Conservation (phyloP, 2,113 vertebrate species). For the Stigmatopora nigra region DNA sequence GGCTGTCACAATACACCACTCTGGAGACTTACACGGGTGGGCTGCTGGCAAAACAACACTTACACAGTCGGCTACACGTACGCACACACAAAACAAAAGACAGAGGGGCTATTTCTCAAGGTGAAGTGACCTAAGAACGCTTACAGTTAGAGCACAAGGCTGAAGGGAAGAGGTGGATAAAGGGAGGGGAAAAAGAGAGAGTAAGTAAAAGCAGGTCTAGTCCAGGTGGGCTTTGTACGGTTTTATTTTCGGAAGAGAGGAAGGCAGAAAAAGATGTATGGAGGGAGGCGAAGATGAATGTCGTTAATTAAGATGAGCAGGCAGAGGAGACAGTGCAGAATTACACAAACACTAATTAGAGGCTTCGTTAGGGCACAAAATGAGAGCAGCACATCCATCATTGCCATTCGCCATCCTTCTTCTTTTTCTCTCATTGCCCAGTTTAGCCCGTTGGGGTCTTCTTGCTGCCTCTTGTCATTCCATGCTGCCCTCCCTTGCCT, state of each 20-base stretch:
- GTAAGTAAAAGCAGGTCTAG: slow-evolving; percentile 72
- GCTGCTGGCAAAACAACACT: slow-evolving; percentile 25
- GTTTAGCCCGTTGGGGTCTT: slow-evolving; percentile 18
- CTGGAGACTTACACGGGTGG: slow-evolving; percentile 43
- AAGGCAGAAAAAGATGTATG: slow-evolving; percentile 60
- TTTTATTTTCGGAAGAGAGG: slow-evolving; percentile 75
- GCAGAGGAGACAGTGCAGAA: slow-evolving; percentile 78
- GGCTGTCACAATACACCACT: slow-evolving; percentile 43
- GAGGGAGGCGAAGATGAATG: slow-evolving; percentile 77
- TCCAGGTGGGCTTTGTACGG: slow-evolving; percentile 72
- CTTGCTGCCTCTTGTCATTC: slow-evolving; percentile 25
- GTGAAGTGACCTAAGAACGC: slow-evolving; percentile 23
- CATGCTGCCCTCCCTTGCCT: slow-evolving; percentile 7
- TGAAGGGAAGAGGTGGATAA: slow-evolving; percentile 19
- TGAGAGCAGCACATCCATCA: slow-evolving; percentile 75
- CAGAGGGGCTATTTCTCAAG: slow-evolving; percentile 24
- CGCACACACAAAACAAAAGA: slow-evolving; percentile 3
- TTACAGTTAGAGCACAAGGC: slow-evolving; percentile 26
- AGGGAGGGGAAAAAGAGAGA: slow-evolving; percentile 24
- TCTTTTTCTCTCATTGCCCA: slow-evolving; percentile 33
- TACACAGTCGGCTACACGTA: slow-evolving; percentile 27
- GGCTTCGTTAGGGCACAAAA: slow-evolving; percentile 77
- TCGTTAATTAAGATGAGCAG: slow-evolving; percentile 81
- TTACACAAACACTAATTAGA: slow-evolving; percentile 84
- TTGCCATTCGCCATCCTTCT: slow-evolving; percentile 45